A percentile compares a stretch with the other conserved stretches of the same genome.
phyloP scores from a whole-genome alignment of 2,113 vertebrate genomes.

The Pseudorasbora parva region DNA sequence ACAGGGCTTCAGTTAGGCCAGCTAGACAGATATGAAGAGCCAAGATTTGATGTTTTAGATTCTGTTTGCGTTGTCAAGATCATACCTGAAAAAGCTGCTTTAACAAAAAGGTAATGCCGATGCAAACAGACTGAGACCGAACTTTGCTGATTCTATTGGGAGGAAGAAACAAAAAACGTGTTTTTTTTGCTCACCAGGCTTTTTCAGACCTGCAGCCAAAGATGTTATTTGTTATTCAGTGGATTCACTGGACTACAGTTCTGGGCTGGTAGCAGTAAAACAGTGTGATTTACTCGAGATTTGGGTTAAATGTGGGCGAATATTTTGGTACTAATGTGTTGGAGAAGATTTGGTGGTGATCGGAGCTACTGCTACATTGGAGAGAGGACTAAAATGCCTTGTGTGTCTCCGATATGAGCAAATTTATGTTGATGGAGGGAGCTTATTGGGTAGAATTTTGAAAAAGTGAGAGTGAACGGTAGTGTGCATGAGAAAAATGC shows the following conservation, averaged over 20 bases:
- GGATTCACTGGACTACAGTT: too few species aligned
- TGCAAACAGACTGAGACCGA: conserved; percentile 43
- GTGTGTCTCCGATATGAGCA: not conserved
- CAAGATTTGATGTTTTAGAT: not conserved
- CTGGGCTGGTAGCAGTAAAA: conserved; percentile 6
- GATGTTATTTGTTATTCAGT: conserved; percentile 38
- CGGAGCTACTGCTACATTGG: not conserved
- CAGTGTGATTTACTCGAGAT: not conserved
- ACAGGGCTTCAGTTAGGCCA: not conserved
- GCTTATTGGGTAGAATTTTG: not conserved
- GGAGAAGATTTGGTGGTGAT: not conserved
- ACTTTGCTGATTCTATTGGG: not conserved
- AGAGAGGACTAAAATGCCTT: not conserved
- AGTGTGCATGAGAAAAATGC: not conserved
- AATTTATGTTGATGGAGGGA: not conserved
- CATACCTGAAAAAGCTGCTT: conserved; percentile 27
- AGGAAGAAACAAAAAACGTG: not conserved
- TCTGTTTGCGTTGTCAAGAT: not conserved
- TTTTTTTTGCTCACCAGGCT: conserved; percentile 44
- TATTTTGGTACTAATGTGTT: conserved; percentile 10
- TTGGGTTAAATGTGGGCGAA: not conserved
- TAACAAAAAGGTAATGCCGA: conserved; percentile 16
- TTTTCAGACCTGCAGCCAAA: conserved; percentile 53
- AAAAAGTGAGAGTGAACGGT: not conserved
- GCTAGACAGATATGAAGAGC: not conserved